Conservation (phyloP, 2,113 vertebrate species). For the Zootoca vivipara region DNA sequence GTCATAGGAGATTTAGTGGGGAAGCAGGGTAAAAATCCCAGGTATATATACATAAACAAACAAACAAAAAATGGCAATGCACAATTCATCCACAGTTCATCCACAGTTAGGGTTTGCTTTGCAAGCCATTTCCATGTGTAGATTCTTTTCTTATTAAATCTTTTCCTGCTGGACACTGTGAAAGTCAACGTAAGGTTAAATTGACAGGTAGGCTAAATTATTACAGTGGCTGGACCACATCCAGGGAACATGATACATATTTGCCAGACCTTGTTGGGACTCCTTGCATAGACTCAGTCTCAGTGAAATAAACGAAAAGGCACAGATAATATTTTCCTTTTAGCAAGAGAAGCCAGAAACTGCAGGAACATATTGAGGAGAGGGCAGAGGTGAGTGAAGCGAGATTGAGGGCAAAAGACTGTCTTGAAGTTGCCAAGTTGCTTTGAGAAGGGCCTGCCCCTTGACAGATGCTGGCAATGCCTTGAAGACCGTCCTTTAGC, state of each 20-base stretch:
- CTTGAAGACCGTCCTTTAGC: not conserved
- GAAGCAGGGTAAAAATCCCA: not conserved
- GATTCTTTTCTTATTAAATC: not conserved
- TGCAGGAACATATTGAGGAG: not conserved
- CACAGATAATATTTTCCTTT: not conserved
- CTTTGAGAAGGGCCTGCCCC: not conserved
- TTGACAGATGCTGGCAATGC: not conserved
- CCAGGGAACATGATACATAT: conserved; percentile 14
- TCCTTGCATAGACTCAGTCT: conserved; percentile 31
- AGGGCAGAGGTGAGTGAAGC: not conserved
- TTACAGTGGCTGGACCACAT: not conserved
- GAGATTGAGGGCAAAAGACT: not conserved
- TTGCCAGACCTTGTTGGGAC: conserved; percentile 25
- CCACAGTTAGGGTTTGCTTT: conserved; percentile 6
- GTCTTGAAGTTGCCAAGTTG: not conserved
- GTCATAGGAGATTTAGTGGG: not conserved
- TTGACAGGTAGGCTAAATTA: conserved; percentile 24
- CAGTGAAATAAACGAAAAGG: conserved; percentile 23
- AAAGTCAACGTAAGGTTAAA: not conserved
- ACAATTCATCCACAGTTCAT: too few relatives aligned
- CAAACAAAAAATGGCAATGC: too few relatives aligned
- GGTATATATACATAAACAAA: not conserved
- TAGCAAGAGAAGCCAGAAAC: not conserved
- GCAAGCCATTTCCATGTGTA: not conserved
- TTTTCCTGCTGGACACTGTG: not conserved